phyloP scores from a whole-genome alignment of 2,797 vertebrate species.

The Spinibarbus caldwelli region DNA sequence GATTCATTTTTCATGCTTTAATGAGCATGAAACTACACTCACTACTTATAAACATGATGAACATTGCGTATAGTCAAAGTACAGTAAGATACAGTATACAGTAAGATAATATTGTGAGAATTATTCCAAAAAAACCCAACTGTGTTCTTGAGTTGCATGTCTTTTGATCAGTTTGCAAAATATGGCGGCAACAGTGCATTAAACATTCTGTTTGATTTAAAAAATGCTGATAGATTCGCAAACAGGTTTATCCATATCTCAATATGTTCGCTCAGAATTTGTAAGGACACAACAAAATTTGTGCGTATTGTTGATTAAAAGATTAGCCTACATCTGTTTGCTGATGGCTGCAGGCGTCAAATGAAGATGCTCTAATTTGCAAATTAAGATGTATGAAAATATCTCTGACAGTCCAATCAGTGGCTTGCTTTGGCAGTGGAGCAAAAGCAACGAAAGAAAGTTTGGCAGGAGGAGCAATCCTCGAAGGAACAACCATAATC shows the following conservation, averaged over 20 bases:
- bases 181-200: not conserved
- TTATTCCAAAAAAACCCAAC: no score
- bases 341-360: constrained; percentile 59
- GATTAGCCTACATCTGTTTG: constrained; percentile 56
- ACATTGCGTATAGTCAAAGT: not conserved
- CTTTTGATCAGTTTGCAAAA: constrained; percentile 11
- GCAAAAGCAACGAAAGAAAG: constrained; percentile 62
- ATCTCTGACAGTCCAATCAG: constrained; percentile 87
- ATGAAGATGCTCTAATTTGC: constrained; percentile 83
- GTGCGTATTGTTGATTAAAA: constrained; percentile 44
- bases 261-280: constrained; percentile 31
- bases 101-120: not conserved
- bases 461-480: constrained; percentile 84
- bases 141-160: not conserved
- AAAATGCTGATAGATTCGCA: constrained; percentile 8
- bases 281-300: constrained; percentile 32
- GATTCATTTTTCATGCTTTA: not conserved
- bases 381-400: constrained; percentile 91
- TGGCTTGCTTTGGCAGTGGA: constrained; percentile 85
- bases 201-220: constrained; percentile 21
- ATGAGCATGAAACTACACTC: not conserved
- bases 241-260: constrained; percentile 28
- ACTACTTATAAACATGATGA: not conserved
- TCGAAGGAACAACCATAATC: constrained; percentile 84
- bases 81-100: no score